A percentile compares a stretch with the other conserved stretches of the same genome.
phyloP scores from a whole-genome alignment of 2,888 invertebrate genomes.

The Sericinus montela region DNA sequence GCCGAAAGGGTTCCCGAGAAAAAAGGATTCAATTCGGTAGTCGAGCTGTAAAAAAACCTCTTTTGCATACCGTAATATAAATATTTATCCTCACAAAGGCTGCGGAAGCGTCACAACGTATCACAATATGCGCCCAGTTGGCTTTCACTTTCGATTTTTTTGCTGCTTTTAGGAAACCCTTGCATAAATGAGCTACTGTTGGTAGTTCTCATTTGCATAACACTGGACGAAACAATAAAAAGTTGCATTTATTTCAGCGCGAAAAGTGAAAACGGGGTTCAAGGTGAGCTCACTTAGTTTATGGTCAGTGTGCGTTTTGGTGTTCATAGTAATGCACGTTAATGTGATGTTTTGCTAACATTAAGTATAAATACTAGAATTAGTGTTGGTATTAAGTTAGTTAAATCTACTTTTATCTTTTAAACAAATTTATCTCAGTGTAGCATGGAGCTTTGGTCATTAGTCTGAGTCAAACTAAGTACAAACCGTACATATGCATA shows the following conservation, averaged over 20 bases:
- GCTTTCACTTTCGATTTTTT: conserved; percentile 74
- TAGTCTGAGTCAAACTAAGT: no score
- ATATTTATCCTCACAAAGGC: conserved; percentile 68
- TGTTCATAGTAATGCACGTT: conserved; percentile 61
- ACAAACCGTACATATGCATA: no score
- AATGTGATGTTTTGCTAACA: conserved; percentile 13
- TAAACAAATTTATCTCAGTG: no score
- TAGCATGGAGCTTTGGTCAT: no score
- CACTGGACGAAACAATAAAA: conserved; percentile 63
- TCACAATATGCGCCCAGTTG: conserved; percentile 65
- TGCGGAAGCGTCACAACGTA: conserved; percentile 56
- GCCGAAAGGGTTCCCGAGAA: conserved; percentile 68
- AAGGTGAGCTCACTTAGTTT: conserved; percentile 44
- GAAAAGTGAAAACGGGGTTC: conserved; percentile 74
- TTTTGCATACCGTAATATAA: conserved; percentile 73
- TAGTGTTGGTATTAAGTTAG: no score
- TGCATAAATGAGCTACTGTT: conserved; percentile 66
- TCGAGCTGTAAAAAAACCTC: conserved; percentile 59
- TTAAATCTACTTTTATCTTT: no score
- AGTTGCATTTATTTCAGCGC: conserved; percentile 58
- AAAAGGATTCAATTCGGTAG: conserved; percentile 70
- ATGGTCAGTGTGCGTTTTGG: conserved; percentile 57
- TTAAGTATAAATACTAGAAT: no score
- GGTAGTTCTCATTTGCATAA: conserved; percentile 68
- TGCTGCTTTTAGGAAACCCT: conserved; percentile 63